phyloP scores from a whole-genome alignment of 92 coral and sea anemone species.

The Palythoa grandis region DNA sequence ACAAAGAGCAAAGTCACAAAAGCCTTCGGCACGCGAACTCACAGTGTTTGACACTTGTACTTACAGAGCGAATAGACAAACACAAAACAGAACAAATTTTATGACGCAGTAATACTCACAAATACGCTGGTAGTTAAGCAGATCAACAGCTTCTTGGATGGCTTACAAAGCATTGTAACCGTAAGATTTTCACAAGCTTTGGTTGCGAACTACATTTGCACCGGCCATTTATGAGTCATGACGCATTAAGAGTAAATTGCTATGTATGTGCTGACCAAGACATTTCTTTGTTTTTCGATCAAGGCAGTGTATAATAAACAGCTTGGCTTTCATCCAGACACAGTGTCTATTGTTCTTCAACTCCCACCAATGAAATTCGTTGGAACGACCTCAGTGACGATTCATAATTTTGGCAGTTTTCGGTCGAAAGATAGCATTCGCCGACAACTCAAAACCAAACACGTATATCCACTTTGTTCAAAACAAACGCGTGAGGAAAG shows the following conservation, averaged over 20 bases:
- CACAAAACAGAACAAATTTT: slow-evolving; percentile 17
- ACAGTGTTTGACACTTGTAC: slow-evolving; percentile 13
- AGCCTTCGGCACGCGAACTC: slow-evolving; percentile 21
- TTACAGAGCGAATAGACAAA: slow-evolving; percentile 46
- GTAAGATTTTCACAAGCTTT: neutral
- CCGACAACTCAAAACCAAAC: neutral
- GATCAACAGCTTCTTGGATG: slow-evolving; percentile 13
- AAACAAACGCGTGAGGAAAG: neutral
- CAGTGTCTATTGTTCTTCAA: slow-evolving; percentile 9
- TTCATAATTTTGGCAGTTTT: neutral
- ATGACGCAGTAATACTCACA: slow-evolving; percentile 46
- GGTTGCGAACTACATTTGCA: slow-evolving; percentile 1
- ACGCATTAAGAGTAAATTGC: neutral
- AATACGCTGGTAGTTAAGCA: slow-evolving; percentile 8
- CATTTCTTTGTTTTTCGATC: slow-evolving; percentile 1
- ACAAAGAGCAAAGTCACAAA: neutral
- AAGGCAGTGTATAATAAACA: neutral
- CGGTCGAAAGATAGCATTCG: neutral
- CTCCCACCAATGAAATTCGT: slow-evolving; percentile 11
- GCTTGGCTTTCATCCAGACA: slow-evolving; percentile 29
- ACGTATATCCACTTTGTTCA: neutral
- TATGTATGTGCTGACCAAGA: slow-evolving; percentile 4
- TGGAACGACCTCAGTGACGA: neutral
- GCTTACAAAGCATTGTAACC: slow-evolving; percentile 4
- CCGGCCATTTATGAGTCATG: neutral